phyloP scores from a whole-genome alignment of 1,140 invertebrate genomes.

The Drosophila ambigua region DNA sequence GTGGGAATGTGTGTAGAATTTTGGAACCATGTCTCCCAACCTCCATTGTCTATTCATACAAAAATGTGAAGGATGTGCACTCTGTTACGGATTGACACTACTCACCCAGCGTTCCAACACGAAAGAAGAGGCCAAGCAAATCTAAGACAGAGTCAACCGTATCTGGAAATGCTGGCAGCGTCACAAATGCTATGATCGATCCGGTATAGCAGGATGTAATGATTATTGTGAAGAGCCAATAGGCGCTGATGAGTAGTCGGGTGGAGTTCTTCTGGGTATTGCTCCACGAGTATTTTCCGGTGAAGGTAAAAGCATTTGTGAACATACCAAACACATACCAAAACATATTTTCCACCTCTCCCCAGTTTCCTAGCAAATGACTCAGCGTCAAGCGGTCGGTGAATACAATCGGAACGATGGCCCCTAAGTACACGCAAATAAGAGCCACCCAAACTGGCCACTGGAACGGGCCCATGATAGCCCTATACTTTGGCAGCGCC shows the following conservation, averaged over 20 bases:
- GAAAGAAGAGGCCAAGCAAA: constrained; percentile 86
- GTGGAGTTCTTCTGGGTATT: constrained; percentile 88
- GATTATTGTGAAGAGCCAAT: constrained; percentile 92
- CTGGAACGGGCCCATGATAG: constrained; percentile 92
- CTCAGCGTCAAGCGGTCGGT: constrained; percentile 88
- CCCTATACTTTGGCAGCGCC: constrained; percentile 90
- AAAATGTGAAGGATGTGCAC: background rate
- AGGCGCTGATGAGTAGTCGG: constrained; percentile 88
- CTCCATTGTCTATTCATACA: constrained; percentile 86
- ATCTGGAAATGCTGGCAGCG: constrained; percentile 88
- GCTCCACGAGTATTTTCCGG: constrained; percentile 88
- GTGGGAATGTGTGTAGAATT: constrained; percentile 87
- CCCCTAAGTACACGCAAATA: constrained; percentile 88
- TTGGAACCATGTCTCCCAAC: constrained; percentile 88
- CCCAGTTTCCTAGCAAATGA: constrained; percentile 87
- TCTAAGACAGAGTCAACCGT: constrained; percentile 88
- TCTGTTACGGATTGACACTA: background rate
- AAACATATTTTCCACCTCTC: constrained; percentile 90
- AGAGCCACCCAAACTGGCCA: constrained; percentile 90
- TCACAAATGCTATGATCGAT: constrained; percentile 91
- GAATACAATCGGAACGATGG: constrained; percentile 88
- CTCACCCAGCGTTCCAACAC: constrained; percentile 78
- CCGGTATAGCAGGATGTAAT: constrained; percentile 91
- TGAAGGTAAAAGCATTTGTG: constrained; percentile 90
- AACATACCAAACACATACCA: constrained; percentile 93